Evolutionary conservation across 2,113 vertebrate genomes (phyloP).

Genomic region (Ceuthmochares aereus): DNA sequence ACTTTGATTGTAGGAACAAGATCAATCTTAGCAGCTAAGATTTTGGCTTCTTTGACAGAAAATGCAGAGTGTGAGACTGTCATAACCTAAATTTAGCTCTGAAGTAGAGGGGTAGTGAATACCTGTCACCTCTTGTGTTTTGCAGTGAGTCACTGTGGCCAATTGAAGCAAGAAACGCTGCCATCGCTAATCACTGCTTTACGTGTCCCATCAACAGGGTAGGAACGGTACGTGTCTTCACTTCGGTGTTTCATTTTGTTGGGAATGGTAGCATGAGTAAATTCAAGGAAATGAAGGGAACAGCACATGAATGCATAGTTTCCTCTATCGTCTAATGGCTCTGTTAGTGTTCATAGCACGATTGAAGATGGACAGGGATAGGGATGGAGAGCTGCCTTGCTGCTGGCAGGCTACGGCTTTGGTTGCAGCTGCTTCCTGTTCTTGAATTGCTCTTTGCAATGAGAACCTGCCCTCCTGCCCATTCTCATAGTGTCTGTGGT

Average conservation of each 20-base stretch:
- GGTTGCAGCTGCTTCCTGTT: background rate
- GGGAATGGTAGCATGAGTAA: background rate
- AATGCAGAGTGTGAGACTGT: background rate
- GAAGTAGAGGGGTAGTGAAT: background rate
- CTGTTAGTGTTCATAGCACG: background rate
- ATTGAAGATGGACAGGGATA: background rate
- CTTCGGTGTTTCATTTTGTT: background rate
- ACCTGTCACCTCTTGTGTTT: background rate
- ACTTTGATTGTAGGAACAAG: background rate
- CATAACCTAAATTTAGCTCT: background rate
- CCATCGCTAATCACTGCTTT: conserved; percentile 95
- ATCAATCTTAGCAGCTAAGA: background rate
- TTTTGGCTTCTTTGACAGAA: background rate
- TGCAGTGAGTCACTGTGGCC: conserved; percentile 94
- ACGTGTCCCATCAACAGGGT: conserved; percentile 96
- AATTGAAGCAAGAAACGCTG: conserved; percentile 93
- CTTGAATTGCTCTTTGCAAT: background rate
- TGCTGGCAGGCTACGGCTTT: background rate
- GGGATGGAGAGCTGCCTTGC: background rate
- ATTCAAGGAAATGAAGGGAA: background rate
- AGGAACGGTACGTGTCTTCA: conserved; percentile 82
- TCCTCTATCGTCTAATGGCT: background rate
- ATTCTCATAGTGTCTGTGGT: background rate
- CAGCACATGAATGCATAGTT: background rate
- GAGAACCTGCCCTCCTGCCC: background rate